Evolutionary conservation across 2,888 invertebrate species (phyloP), one percentile per base, ranked within the genome.

Genomic region (Theretra japonica): DNA sequence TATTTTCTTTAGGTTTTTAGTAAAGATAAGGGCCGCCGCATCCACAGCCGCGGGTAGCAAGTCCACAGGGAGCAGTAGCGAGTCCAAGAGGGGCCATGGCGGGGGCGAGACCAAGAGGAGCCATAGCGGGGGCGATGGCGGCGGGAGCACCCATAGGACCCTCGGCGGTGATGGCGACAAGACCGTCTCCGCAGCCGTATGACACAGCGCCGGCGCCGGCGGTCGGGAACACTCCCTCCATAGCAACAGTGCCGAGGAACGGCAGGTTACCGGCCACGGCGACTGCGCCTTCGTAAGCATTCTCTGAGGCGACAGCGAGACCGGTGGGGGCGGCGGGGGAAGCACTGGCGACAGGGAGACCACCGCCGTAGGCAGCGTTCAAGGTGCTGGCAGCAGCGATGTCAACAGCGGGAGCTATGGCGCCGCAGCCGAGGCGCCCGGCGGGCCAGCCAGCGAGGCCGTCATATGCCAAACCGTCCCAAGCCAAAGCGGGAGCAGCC

Each of bases 221-320:
- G 5, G 82, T 80, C 2, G 83, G 81, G 19, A 83, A 70, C 4
- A 78, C 73, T 5, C 86, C 87, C 73, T 85, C 83, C 68, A 86
- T 68, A 33, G 74, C 77, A 0, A 83, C 82, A 4, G 83, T 74
- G 17, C 81, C 80, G 2, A 83, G 68, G 72, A 82, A 79, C 19
- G 83, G 83, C 71, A 83, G 70, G 68, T 80, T 74, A 11, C 82
- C 80, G 60, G 0, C 2, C 0, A 76, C 75, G 4, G 21, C 60
- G 7, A 80, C 17, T 21, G 15, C 11, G 28, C 80, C 80, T 28
- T 79, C 79, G 19, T 72, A 73, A 0, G 73, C 53, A 19, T 80
- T 80, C 3, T 80, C 80, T 19, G 80, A 80, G 4, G 68, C 68
- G 5, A 80, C 48, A 4, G 76, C 72, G 7, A 80, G n/a, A 4